phyloP scores from a whole-genome alignment of 1,140 invertebrate genomes.

The Drosophila azteca region DNA sequence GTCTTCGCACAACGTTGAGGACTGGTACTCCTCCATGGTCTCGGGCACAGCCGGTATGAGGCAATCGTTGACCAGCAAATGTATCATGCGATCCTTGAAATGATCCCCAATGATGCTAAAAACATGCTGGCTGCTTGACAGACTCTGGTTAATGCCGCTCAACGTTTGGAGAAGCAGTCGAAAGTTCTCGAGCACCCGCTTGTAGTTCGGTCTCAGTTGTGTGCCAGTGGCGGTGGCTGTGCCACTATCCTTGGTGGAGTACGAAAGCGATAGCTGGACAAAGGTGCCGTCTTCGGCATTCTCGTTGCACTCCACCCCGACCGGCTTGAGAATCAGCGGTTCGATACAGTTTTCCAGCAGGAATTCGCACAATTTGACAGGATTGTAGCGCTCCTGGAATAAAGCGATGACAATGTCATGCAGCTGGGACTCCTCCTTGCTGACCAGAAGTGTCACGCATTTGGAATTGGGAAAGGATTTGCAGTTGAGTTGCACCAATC shows the following conservation, averaged over 20 bases:
- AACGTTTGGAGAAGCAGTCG: conserved; percentile 86
- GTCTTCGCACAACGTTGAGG: conserved; percentile 86
- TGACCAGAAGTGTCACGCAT: conserved; percentile 70
- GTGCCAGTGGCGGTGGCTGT: not conserved
- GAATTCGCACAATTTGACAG: conserved; percentile 64
- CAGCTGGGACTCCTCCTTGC: conserved; percentile 66
- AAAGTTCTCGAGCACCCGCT: conserved; percentile 87
- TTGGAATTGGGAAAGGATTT: conserved; percentile 76
- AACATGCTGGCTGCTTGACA: conserved; percentile 85
- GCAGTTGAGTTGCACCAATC: conserved; percentile 69
- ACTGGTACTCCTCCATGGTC: conserved; percentile 88
- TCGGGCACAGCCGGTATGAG: conserved; percentile 90
- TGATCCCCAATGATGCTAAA: conserved; percentile 87
- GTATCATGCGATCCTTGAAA: conserved; percentile 87
- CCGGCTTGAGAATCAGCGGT: conserved; percentile 70
- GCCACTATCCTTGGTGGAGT: conserved; percentile 60
- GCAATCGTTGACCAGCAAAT: conserved; percentile 89
- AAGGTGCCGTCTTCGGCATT: conserved; percentile 24
- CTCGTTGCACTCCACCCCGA: conserved; percentile 69
- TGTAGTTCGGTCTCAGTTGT: conserved; percentile 83
- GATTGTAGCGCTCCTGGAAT: conserved; percentile 77
- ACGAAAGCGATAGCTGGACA: conserved; percentile 66
- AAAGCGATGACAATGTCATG: conserved; percentile 75
- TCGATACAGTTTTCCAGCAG: conserved; percentile 76
- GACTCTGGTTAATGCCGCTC: conserved; percentile 85